Conservation (phyloP, 2,113 vertebrate genomes). For the Zosterops japonicus region DNA sequence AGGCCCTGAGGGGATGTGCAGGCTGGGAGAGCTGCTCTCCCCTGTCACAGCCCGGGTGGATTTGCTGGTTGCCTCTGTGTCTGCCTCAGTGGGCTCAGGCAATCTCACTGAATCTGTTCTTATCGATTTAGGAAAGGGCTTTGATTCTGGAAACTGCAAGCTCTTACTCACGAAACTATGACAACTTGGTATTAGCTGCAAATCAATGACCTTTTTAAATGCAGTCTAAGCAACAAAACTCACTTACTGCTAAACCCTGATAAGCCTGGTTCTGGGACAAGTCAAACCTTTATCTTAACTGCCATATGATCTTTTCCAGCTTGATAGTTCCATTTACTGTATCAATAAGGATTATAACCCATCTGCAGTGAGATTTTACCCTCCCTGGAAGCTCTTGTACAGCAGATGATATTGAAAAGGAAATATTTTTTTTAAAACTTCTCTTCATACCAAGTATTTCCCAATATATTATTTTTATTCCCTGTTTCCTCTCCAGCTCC, state of each 20-base stretch:
- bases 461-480: slow-evolving; percentile 1
- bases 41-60: background rate
- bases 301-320: slow-evolving; percentile 69
- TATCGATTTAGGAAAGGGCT: slow-evolving; percentile 78
- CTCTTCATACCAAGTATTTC: background rate
- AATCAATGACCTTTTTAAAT: slow-evolving; percentile 83
- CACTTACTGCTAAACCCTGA: slow-evolving; percentile 70
- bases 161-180: slow-evolving; percentile 79
- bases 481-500: background rate
- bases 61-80: background rate
- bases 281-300: slow-evolving; percentile 77
- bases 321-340: slow-evolving; percentile 70
- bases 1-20: background rate
- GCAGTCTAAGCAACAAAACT: slow-evolving; percentile 71
- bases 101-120: slow-evolving; percentile 69
- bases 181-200: slow-evolving; percentile 80
- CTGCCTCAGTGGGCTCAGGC: slow-evolving; percentile 31
- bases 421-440: background rate
- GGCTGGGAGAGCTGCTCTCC: background rate
- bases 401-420: slow-evolving; percentile 31
- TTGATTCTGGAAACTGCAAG: slow-evolving; percentile 75
- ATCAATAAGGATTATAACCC: slow-evolving; percentile 70
- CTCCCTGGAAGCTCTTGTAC: slow-evolving; percentile 35
- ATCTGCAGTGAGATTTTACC: slow-evolving; percentile 22
- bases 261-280: slow-evolving; percentile 71